These are phyloP conservation scores for Chlorops oryzae DNA, from an alignment of 1,140 invertebrate species.

Conservation along the genomic window DNA sequence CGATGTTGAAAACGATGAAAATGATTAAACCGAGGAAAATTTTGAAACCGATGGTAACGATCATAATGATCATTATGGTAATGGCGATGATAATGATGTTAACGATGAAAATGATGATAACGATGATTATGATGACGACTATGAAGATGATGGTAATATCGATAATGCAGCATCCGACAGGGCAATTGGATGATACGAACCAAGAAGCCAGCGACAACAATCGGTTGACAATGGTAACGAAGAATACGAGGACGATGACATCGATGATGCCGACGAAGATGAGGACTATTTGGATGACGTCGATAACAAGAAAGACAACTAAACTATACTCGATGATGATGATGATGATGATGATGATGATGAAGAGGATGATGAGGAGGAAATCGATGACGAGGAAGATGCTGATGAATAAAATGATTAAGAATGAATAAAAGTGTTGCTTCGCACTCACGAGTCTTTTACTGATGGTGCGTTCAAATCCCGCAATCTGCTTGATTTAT, in stretches of 20 bases:
- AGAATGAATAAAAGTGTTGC: too few relatives aligned
- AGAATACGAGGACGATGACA: background rate
- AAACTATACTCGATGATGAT: background rate
- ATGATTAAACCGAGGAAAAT: conserved; percentile 4
- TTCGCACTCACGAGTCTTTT: too few relatives aligned
- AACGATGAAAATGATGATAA: conserved; percentile 9
- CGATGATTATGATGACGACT: conserved; percentile 9
- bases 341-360: background rate
- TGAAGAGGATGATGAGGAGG: conserved; percentile 2
- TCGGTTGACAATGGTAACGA: background rate
- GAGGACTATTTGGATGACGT: conserved; percentile 1
- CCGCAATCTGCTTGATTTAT: too few relatives aligned
- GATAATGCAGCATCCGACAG: background rate
- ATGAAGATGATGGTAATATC: conserved; percentile 2
- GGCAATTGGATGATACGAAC: too few relatives aligned
- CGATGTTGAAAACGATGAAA: background rate
- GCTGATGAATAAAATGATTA: conserved; percentile 14
- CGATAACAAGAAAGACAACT: conserved; percentile 9
- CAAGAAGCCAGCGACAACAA: too few relatives aligned
- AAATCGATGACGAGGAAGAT: conserved; percentile 9
- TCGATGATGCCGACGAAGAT: conserved; percentile 11
- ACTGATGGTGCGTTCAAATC: too few relatives aligned
- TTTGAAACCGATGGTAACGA: conserved; percentile 7
- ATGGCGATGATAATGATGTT: conserved; percentile 10
- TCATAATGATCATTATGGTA: background rate